These are phyloP conservation scores for Etheostoma cragini DNA, from an alignment of 2,113 vertebrate genomes.

Conservation along the genomic window DNA sequence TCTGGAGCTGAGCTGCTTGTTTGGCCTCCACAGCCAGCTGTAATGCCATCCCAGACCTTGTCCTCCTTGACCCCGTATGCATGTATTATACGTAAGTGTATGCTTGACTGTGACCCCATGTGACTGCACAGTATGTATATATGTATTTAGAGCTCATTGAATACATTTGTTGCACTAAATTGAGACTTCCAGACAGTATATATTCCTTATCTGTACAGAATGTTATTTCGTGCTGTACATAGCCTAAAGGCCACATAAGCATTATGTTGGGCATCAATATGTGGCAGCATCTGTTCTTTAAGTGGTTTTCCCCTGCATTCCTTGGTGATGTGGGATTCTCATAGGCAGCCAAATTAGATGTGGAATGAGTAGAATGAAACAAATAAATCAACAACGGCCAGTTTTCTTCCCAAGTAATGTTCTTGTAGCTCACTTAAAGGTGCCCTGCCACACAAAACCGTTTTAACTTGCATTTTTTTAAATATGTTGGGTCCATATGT, in stretches of 20 bases:
- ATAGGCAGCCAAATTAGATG: background rate
- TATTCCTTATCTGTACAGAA: background rate
- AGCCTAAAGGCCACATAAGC: background rate
- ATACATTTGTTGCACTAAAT: background rate
- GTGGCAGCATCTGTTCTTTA: background rate
- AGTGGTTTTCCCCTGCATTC: background rate
- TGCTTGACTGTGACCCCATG: background rate
- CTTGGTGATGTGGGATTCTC: background rate
- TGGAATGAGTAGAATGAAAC: background rate
- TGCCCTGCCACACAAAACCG: too few species aligned
- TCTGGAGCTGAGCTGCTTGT: conserved; percentile 31
- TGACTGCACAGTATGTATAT: background rate
- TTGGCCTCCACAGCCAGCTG: conserved; percentile 22
- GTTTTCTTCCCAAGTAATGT: too few species aligned
- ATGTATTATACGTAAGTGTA: background rate
- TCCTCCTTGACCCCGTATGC: background rate
- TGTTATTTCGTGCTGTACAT: background rate
- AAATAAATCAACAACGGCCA: background rate
- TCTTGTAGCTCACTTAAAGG: too few species aligned
- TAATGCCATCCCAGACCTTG: background rate
- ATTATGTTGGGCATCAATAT: background rate
- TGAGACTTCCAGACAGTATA: background rate
- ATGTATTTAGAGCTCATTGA: background rate
- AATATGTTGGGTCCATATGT: too few species aligned
- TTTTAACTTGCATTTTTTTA: too few species aligned